Conservation (phyloP, 2,888 invertebrate species). For the Sesamia inferens region DNA sequence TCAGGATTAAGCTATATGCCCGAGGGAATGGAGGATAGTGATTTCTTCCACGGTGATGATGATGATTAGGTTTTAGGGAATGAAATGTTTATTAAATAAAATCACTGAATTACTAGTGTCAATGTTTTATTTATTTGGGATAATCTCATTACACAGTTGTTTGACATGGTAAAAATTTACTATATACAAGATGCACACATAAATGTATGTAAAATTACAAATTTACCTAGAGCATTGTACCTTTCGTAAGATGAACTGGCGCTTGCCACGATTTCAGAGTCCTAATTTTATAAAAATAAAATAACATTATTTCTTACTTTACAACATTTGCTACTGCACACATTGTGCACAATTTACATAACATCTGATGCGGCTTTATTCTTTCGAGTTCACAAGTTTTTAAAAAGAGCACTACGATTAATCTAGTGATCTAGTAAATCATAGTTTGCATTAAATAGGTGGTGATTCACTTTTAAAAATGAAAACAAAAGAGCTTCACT, state of each 20-base stretch:
- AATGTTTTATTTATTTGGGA: slow-evolving; percentile 87
- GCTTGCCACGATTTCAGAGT: slow-evolving; percentile 79
- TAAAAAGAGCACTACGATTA: slow-evolving; percentile 32
- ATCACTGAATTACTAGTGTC: slow-evolving; percentile 75
- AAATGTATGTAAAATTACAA: slow-evolving; percentile 79
- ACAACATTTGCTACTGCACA: slow-evolving; percentile 85
- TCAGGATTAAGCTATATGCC: slow-evolving; percentile 92
- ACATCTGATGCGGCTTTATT: slow-evolving; percentile 63
- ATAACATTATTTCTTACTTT: slow-evolving; percentile 83
- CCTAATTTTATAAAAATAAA: slow-evolving; percentile 87
- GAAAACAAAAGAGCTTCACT: slow-evolving; percentile 66
- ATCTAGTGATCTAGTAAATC: slow-evolving; percentile 33
- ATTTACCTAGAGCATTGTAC: slow-evolving; percentile 86
- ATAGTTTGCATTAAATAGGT: slow-evolving; percentile 24
- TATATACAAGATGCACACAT: slow-evolving; percentile 86
- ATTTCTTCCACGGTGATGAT: slow-evolving; percentile 88
- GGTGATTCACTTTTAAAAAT: slow-evolving; percentile 44
- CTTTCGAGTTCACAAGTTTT: slow-evolving; percentile 47
- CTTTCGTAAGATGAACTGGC: slow-evolving; percentile 82
- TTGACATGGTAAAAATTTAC: slow-evolving; percentile 87
- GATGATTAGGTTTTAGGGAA: slow-evolving; percentile 36
- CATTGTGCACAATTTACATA: slow-evolving; percentile 82
- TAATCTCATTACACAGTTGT: slow-evolving; percentile 89
- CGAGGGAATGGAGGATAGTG: slow-evolving; percentile 90
- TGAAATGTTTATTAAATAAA: slow-evolving; percentile 50